These are phyloP conservation scores for Notiomystis cincta DNA, from an alignment of 2,113 vertebrate species.

Conservation along the genomic window DNA sequence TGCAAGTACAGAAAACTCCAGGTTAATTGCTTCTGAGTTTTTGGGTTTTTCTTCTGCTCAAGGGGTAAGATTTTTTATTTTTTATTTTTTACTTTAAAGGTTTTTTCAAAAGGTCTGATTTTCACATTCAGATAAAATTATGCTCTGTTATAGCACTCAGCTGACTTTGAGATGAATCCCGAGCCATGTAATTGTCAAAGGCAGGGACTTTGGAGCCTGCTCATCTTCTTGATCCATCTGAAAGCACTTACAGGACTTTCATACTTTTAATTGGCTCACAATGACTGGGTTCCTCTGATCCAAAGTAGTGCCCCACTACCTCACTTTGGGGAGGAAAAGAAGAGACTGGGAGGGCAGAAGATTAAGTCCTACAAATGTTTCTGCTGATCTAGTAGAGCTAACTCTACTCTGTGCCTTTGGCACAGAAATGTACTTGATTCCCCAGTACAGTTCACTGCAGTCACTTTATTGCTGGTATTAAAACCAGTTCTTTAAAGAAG, in stretches of 20 bases:
- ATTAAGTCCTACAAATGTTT: not conserved
- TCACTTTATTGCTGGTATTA: not conserved
- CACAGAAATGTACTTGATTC: not conserved
- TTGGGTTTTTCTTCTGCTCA: not conserved
- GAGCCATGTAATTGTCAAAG: not conserved
- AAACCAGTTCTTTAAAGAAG: not conserved
- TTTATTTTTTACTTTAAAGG: too few species aligned
- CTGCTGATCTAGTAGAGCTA: not conserved
- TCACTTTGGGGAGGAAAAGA: not conserved
- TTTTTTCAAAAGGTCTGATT: not conserved
- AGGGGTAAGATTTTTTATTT: not conserved
- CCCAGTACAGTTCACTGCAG: too few species aligned
- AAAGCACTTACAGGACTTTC: not conserved
- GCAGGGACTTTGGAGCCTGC: not conserved
- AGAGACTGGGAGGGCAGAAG: not conserved
- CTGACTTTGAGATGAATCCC: not conserved
- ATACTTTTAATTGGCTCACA: not conserved
- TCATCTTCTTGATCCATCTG: not conserved
- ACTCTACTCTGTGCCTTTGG: not conserved
- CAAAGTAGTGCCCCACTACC: not conserved
- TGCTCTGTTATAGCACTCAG: rapidly evolving
- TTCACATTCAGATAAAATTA: not conserved
- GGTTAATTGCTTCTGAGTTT: not conserved
- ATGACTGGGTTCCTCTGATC: not conserved
- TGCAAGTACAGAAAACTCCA: not conserved